phyloP scores from a whole-genome alignment of 2,797 vertebrate species.

The Catharus ustulatus region DNA sequence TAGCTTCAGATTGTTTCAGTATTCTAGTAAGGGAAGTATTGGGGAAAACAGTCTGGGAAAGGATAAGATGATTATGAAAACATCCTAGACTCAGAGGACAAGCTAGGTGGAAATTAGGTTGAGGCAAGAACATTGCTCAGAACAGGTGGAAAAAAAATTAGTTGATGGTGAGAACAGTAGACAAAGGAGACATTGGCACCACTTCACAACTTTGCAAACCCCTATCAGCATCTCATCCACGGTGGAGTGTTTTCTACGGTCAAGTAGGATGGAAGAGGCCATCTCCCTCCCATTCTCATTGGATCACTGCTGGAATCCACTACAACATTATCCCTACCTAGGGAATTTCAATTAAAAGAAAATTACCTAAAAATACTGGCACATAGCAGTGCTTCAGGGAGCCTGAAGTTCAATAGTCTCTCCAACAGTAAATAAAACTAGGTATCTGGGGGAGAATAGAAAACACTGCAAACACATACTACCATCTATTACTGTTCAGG shows the following conservation, averaged over 20 bases:
- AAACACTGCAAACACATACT: background rate
- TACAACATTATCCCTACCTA: background rate
- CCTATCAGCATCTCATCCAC: background rate
- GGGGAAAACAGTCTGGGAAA: background rate
- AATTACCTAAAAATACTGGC: background rate
- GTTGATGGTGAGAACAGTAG: background rate
- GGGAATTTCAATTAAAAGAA: background rate
- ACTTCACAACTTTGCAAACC: background rate
- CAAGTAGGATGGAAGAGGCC: background rate
- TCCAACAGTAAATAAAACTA: background rate
- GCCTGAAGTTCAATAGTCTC: background rate
- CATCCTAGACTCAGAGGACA: background rate
- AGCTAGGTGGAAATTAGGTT: background rate
- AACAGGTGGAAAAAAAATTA: background rate
- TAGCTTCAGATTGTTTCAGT: background rate
- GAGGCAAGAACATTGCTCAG: background rate
- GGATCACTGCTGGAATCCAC: background rate
- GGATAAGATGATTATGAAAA: rapidly evolving
- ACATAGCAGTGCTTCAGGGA: background rate
- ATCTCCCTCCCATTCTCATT: background rate
- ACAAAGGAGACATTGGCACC: background rate
- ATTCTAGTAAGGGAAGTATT: background rate
- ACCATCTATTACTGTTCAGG: background rate
- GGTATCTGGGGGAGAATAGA: background rate
- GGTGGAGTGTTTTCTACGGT: background rate